Percentiles rank a stretch among this genome's conserved stretches.
These are phyloP conservation scores for Galaxias olidus DNA, from an alignment of 2,797 vertebrate species.

Conservation along the genomic window DNA sequence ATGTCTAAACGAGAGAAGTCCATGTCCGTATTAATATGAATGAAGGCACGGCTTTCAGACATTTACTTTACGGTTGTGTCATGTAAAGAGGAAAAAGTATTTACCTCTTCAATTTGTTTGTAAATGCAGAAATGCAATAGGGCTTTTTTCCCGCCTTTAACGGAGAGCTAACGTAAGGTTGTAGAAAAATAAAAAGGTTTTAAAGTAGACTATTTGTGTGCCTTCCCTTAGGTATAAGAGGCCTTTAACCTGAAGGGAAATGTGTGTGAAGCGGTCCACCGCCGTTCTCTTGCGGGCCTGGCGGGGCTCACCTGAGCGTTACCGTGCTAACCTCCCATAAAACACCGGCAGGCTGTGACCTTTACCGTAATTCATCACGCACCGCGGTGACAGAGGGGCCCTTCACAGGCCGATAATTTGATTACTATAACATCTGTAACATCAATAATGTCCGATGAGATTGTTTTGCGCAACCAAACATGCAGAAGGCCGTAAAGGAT, in stretches of 20 bases:
- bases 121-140: too few species aligned
- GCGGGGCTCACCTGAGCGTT: slow-evolving; percentile 65
- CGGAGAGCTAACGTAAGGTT: too few species aligned
- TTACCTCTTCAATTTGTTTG: too few species aligned
- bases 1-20: too few species aligned
- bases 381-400: slow-evolving; percentile 68
- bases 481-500: slow-evolving; percentile 73
- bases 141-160: too few species aligned
- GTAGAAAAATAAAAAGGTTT: not conserved
- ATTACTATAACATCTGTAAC: slow-evolving; percentile 84
- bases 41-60: too few species aligned
- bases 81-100: too few species aligned
- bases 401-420: slow-evolving; percentile 81
- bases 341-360: slow-evolving; percentile 72
- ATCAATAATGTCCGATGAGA: slow-evolving; percentile 80
- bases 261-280: slow-evolving; percentile 6
- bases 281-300: slow-evolving; percentile 30
- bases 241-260: slow-evolving; percentile 36
- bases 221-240: slow-evolving; percentile 1
- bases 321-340: slow-evolving; percentile 63
- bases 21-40: too few species aligned
- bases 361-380: slow-evolving; percentile 75
- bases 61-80: too few species aligned
- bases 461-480: slow-evolving; percentile 81
- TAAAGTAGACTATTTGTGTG: not conserved